phyloP scores from a whole-genome alignment of 2,888 invertebrate genomes.

The Phyllotreta cruciferae region DNA sequence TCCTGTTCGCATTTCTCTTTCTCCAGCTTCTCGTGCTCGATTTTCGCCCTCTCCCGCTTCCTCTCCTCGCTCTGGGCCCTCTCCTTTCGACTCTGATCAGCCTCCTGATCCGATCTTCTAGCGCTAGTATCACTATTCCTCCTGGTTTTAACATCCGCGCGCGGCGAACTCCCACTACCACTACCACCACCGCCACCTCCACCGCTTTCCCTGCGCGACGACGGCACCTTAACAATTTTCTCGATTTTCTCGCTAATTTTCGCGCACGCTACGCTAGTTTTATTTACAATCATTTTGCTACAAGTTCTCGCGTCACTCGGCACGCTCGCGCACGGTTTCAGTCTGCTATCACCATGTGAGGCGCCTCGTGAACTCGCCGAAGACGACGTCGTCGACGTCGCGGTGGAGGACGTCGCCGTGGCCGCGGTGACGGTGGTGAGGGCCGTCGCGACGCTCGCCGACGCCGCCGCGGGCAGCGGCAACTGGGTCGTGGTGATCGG shows the following conservation, averaged over 20 bases:
- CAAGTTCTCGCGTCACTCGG: constrained; percentile 55
- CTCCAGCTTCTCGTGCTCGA: constrained; percentile 54
- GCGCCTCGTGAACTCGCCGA: constrained; percentile 48
- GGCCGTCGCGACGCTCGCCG: constrained; percentile 21
- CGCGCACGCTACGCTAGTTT: constrained; percentile 51
- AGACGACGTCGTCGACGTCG: constrained; percentile 29
- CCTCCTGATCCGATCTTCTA: constrained; percentile 49
- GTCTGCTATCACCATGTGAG: constrained; percentile 55
- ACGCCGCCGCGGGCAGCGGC: constrained; percentile 33
- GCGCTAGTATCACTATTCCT: constrained; percentile 54
- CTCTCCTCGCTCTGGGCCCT: constrained; percentile 56
- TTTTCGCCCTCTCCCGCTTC: constrained; percentile 55
- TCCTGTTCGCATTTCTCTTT: constrained; percentile 54
- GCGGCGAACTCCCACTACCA: constrained; percentile 44
- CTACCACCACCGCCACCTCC: no score
- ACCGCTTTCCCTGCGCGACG: constrained; percentile 44
- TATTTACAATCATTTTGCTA: constrained; percentile 58
- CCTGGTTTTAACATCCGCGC: constrained; percentile 51
- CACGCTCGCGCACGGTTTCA: constrained; percentile 53
- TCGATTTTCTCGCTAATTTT: constrained; percentile 48
- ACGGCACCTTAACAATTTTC: constrained; percentile 51
- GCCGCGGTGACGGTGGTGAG: constrained; percentile 45
- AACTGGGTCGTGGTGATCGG: constrained; percentile 47
- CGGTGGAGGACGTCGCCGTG: constrained; percentile 43
- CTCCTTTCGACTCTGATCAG: constrained; percentile 51